Percentiles rank a stretch among this genome's conserved stretches.
Evolutionary conservation across 2,797 vertebrate species (phyloP).

Genomic region (Poecilia wingei): DNA sequence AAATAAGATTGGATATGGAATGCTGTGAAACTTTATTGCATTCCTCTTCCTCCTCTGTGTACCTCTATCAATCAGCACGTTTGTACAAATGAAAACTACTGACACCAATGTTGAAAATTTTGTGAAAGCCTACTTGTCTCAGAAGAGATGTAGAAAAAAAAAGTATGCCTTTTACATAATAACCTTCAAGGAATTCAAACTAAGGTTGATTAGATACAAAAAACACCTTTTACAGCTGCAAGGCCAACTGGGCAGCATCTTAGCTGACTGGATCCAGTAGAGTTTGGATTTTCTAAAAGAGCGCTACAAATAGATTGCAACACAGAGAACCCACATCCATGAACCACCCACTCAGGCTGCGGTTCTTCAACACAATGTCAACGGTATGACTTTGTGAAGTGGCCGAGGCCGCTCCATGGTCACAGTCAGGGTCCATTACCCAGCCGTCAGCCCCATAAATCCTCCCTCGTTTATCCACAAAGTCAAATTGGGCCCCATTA

Average conservation of each 20-base stretch:
- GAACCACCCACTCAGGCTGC: slow-evolving; percentile 5
- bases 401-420: slow-evolving; percentile 51
- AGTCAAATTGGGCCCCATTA: slow-evolving; percentile 55
- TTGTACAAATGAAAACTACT: background rate
- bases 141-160: background rate
- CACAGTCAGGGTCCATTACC: slow-evolving; percentile 65
- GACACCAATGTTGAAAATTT: background rate
- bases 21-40: background rate
- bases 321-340: slow-evolving; percentile 2
- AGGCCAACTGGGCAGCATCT: slow-evolving; percentile 7
- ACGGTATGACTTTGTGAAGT: slow-evolving; percentile 41
- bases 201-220: slow-evolving; percentile 18
- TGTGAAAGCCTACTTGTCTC: background rate
- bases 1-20: background rate
- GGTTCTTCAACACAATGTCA: slow-evolving; percentile 20
- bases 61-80: background rate
- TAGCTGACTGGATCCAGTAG: slow-evolving; percentile 1
- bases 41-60: background rate
- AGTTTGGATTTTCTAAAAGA: slow-evolving; percentile 18
- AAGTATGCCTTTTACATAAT: background rate
- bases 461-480: slow-evolving; percentile 49
- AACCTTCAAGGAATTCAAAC: slow-evolving; percentile 1
- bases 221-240: slow-evolving; percentile 15
- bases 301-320: slow-evolving; percentile 19
- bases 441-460: slow-evolving; percentile 60